Percentiles rank a stretch among this genome's conserved stretches.
These are phyloP conservation scores for Panulirus ornatus DNA, from an alignment of 1,140 invertebrate species.

Conservation along the genomic window DNA sequence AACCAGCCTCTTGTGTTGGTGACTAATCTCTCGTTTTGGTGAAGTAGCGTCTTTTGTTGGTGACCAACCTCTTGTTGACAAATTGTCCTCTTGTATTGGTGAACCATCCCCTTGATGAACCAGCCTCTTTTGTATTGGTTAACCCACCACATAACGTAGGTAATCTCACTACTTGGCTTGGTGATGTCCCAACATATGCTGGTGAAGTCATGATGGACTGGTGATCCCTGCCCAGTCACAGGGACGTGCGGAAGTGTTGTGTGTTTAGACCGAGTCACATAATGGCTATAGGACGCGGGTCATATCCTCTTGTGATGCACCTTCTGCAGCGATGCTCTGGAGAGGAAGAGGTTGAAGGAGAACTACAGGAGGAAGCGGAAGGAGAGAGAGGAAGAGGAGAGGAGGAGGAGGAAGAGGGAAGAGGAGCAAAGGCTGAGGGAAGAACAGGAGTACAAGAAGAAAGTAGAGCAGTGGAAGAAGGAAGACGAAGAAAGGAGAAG, in stretches of 20 bases:
- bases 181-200: background rate
- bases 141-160: too few relatives aligned
- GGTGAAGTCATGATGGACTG: background rate
- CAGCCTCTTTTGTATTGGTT: too few relatives aligned
- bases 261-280: background rate
- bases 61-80: background rate
- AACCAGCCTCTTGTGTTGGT: background rate
- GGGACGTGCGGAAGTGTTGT: background rate
- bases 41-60: background rate
- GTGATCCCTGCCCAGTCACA: background rate
- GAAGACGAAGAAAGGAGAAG: constrained; percentile 25
- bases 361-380: constrained; percentile 17
- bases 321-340: background rate
- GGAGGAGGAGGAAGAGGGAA: constrained; percentile 32
- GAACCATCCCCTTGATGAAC: too few relatives aligned
- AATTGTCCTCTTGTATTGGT: too few relatives aligned
- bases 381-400: constrained; percentile 37
- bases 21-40: background rate
- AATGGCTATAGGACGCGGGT: too few relatives aligned
- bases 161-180: too few relatives aligned
- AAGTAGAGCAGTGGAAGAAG: constrained; percentile 33
- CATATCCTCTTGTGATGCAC: background rate
- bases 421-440: background rate
- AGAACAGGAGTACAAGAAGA: constrained; percentile 39
- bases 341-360: constrained; percentile 42